phyloP scores from a whole-genome alignment of 2,797 vertebrate genomes.

The Enteromius paludinosus region DNA sequence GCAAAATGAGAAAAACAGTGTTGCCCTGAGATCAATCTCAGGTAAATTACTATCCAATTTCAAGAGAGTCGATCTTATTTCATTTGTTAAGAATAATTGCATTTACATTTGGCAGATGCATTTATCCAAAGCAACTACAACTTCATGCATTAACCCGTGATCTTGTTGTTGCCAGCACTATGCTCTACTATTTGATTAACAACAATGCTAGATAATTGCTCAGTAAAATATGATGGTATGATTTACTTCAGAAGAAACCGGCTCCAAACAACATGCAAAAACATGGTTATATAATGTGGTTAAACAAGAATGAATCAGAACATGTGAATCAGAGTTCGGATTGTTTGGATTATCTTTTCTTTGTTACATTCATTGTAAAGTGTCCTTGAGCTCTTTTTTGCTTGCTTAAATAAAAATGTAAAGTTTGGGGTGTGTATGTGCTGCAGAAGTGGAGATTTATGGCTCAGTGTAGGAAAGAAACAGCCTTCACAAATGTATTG shows the following conservation, averaged over 20 bases:
- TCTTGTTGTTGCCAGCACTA: background rate
- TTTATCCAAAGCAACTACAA: slow-evolving; percentile 2
- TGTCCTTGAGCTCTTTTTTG: too few species aligned
- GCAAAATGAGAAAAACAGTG: background rate
- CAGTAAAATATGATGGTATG: background rate
- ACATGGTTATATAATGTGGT: background rate
- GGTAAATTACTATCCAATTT: background rate
- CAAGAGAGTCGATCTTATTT: background rate
- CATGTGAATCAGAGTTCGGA: background rate
- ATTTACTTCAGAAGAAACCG: background rate
- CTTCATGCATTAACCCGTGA: background rate
- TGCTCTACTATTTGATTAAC: background rate
- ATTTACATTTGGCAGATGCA: background rate
- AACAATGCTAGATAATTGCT: background rate
- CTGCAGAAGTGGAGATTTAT: too few species aligned
- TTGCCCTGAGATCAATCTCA: background rate
- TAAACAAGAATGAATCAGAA: background rate
- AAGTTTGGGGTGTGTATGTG: too few species aligned
- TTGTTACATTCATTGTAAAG: too few species aligned
- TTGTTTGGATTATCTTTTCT: too few species aligned
- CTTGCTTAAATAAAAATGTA: too few species aligned
- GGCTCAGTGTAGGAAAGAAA: too few species aligned
- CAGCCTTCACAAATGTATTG: too few species aligned
- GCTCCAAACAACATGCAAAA: background rate
- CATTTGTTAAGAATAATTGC: slow-evolving; percentile 3